Conservation (phyloP, 64 coral and sea anemone species). For the Montipora foliosa region DNA sequence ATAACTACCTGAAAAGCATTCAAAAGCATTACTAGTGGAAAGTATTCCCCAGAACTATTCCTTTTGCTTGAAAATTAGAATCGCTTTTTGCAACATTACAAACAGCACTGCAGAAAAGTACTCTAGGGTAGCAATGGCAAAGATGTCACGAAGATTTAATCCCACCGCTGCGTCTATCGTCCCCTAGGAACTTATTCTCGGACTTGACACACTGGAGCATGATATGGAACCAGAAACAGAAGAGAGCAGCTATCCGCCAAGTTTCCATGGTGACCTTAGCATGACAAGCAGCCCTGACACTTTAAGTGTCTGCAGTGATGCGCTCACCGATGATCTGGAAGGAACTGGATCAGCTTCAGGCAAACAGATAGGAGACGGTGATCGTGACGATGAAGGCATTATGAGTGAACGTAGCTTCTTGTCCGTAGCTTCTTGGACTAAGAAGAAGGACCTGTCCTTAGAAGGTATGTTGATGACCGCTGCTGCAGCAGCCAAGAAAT, state of each 20-base stretch:
- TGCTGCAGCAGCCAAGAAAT: slow-evolving; percentile 67
- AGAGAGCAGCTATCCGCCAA: slow-evolving; percentile 26
- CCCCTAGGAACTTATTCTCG: slow-evolving; percentile 30
- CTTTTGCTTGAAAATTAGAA: too few relatives aligned
- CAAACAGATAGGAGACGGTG: slow-evolving; percentile 40
- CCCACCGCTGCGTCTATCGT: not conserved
- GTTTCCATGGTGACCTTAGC: slow-evolving; percentile 39
- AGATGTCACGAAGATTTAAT: too few relatives aligned
- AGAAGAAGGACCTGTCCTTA: slow-evolving; percentile 33
- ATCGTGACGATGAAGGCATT: slow-evolving; percentile 36
- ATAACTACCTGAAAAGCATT: too few relatives aligned
- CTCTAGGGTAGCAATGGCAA: too few relatives aligned
- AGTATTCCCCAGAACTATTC: too few relatives aligned
- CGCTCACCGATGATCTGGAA: slow-evolving; percentile 54
- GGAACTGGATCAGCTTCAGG: not conserved
- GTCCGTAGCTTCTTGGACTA: too few relatives aligned
- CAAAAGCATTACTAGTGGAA: too few relatives aligned
- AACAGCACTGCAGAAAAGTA: not conserved
- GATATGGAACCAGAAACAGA: slow-evolving; percentile 57
- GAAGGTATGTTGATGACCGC: slow-evolving; percentile 61
- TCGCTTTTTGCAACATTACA: not conserved
- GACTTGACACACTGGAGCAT: slow-evolving; percentile 69
- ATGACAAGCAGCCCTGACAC: slow-evolving; percentile 67
- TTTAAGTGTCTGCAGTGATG: slow-evolving; percentile 73
- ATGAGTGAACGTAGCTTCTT: not conserved